Base-by-base conservation (phyloP, 2,113 vertebrate genomes). In the Ctenodactylus gundi region DNA sequence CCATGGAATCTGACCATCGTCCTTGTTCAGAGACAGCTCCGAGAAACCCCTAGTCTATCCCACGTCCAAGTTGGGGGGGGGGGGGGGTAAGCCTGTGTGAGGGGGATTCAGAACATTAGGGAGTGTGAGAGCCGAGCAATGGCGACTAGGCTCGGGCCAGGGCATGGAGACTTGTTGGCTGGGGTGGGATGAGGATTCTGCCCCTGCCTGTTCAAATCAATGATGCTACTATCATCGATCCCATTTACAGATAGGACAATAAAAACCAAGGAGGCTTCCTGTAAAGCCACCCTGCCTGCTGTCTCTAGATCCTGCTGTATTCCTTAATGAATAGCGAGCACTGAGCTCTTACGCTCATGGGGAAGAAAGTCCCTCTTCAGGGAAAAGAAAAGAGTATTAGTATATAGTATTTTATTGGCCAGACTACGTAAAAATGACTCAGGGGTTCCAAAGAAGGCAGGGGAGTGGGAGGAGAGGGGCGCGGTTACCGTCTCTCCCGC, bases 401-500 rank as follows among this genome's bases (percentile, higher is more conserved):
- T 49, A 29, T 55, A 88, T 49, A 70, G 18, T 21, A 21, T 53
- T 11, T 41, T 41, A 51, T 36, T 72, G 12, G 36, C 9, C 36
- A 81, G 85, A 3, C 21, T 64, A 20, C 80, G 3, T 36, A 76
- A 68, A n/a, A 75, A 10, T 36, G 36, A 27, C 27, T 70, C 29
- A 21, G 11, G 29, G 31, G 51, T 3, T 3, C 1, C 23, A 64
- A 73, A 31, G 20, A 93, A 77, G 73, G 12, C 34, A 34, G 9
- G 25, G 70, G 67, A 34, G 4, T n/a, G 23, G 8, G 36, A 27
- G 60, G 53, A 15, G 3, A 65, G 46, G 49, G 13, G 36, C 1
- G 0, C 3, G 1, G 10, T 7, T 18, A 4, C 41, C 4, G 36
- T 25, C 10, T 55, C 10, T 8, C 1, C n/a, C 46, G 51, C n/a